These are phyloP conservation scores for Trematocara nigrifrons DNA, from an alignment of 2,113 vertebrate species.

Conservation along the genomic window DNA sequence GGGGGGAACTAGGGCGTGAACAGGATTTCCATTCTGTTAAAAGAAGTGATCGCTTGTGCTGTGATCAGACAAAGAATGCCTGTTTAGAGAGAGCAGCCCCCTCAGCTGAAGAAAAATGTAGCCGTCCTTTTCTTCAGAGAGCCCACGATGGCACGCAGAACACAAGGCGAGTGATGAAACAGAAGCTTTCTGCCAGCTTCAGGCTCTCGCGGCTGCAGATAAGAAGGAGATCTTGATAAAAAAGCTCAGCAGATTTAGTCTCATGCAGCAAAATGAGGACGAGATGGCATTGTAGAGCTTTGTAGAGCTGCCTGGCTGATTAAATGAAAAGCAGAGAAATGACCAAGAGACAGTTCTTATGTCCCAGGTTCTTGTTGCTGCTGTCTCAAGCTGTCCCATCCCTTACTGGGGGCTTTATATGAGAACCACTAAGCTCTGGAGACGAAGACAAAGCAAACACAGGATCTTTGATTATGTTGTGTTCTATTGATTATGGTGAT, in stretches of 20 bases:
- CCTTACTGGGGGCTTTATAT: neutral
- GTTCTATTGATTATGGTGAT: neutral
- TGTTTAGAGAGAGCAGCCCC: neutral
- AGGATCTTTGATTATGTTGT: neutral
- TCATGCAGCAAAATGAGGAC: neutral
- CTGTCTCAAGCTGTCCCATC: neutral
- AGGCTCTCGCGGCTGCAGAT: neutral
- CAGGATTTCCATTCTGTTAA: neutral
- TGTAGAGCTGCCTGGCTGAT: neutral
- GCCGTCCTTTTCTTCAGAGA: neutral
- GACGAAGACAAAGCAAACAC: neutral
- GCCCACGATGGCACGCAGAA: neutral
- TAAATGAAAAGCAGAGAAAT: neutral
- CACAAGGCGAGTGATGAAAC: neutral
- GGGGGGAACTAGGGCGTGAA: fast-evolving
- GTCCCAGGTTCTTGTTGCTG: neutral
- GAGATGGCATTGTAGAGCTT: neutral
- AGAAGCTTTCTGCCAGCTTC: neutral
- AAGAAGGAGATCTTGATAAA: neutral
- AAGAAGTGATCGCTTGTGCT: neutral
- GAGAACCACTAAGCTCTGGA: neutral
- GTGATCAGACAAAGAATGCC: neutral
- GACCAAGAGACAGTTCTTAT: neutral
- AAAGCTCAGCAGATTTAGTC: neutral
- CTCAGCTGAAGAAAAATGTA: neutral